Evolutionary conservation across 2,113 vertebrate genomes (phyloP), one percentile per base, ranked within the genome.

Genomic region (Pelvicachromis taeniatus): DNA sequence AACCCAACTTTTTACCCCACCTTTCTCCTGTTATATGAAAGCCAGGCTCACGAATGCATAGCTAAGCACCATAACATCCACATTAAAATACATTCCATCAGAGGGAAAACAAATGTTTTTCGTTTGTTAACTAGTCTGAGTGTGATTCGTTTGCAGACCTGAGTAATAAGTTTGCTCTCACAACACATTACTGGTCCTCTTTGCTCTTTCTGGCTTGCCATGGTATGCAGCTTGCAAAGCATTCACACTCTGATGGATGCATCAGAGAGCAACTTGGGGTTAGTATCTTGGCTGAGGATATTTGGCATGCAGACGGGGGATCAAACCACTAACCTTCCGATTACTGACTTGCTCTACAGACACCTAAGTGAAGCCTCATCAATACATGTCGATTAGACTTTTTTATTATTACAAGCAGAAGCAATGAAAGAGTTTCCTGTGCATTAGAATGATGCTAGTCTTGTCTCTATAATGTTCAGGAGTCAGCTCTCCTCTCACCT

Each of bases 401-500:
- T 29, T 50, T 29, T 16, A 73, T 73, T 73, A 42, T 29, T 75
- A 75, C 4, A 31, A 31, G 2, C 42, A 75, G 42, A 75, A 31
- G 42, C 65, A 8, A 45, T 26, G 12, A 70, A 45, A 45, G 5
- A 9, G n/a, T 21, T 63, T 63, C 33, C 9, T 14, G 13, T 48
- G 14, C 14, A 48, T 48, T 16, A 3, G 2, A 7, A 50, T 17
- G 17, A 16, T 65, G 61, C 11, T 13, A 40, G 3, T 68, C 42
- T 65, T 40, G 35, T 21, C n/a, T 23, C 42, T 50, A 19, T 48
- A 73, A 73, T 45, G 42, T 19, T 73, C 23, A 13, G 35, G 19
- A 1, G 4, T 78, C 10, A 80, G 19, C 13, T 7, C 35, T 52
- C 6, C 9, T 55, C 84, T 90, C 82, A 96, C 96, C 94, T 90